Conservation (phyloP, 2,797 vertebrate species). For the Falco peregrinus region DNA sequence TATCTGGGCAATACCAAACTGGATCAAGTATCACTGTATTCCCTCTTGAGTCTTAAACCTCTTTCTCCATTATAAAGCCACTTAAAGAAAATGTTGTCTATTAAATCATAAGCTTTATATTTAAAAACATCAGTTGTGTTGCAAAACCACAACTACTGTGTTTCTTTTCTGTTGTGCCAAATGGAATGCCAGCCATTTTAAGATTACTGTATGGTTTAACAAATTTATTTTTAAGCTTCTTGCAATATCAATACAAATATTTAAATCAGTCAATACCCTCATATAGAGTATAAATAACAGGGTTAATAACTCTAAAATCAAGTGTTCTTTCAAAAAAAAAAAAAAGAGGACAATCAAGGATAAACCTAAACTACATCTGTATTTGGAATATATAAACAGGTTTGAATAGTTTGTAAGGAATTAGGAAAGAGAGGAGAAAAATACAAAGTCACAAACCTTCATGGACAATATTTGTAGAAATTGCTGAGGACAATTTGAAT, state of each 20-base stretch:
- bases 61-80: slow-evolving; percentile 1
- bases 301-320: neutral
- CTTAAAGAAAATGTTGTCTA: neutral
- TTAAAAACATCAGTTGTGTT: neutral
- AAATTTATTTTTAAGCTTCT: neutral
- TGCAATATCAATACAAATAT: neutral
- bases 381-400: neutral
- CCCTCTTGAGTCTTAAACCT: neutral
- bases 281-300: neutral
- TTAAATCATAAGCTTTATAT: slow-evolving; percentile 23
- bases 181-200: slow-evolving; percentile 1
- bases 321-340: neutral
- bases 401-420: neutral
- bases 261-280: neutral
- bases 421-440: neutral
- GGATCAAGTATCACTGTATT: neutral
- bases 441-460: neutral
- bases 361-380: neutral
- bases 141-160: slow-evolving; percentile 27
- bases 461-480: neutral
- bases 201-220: neutral
- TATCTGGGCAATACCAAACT: neutral
- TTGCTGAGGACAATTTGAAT: neutral
- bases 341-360: neutral
- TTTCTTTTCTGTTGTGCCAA: slow-evolving; percentile 14